Base-by-base conservation (phyloP, 2,113 vertebrate species). In the Lycaon pictus region DNA sequence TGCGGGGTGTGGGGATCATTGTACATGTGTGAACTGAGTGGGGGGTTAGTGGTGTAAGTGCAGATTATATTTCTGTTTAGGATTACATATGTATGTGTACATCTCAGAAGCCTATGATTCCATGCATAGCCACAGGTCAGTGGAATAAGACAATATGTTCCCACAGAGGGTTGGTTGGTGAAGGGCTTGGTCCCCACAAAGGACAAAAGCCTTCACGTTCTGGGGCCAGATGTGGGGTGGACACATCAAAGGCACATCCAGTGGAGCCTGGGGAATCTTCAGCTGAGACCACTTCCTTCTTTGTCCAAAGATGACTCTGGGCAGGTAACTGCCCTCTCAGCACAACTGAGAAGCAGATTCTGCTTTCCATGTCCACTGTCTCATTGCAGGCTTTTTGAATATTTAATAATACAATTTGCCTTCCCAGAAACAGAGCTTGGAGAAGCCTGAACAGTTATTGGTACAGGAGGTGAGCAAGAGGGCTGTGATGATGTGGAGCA, bases 331-430 rank as follows among this genome's bases (percentile, higher is more conserved):
- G 71, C 88, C 48, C 65, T 79, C 81, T 96, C 72, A 88, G 87
- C 92, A 96, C 81, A 90, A 81, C 0, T 37, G 94, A 90, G 85
- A 96, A 90, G 74, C 63, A 51, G 80, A 62, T 92, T 81, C 90
- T 2, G 48, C 90, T 90, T 84, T 90, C 97, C 85, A 63, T 60
- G 87, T 93, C 95, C 91, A 89, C 85, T 48, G 84, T 71, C 76
- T 97, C 71, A 20, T 15, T 95, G 65, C 79, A 90, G 88, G 27
- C 58, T 79, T 97, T 58, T 22, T 98, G 90, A 97, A 98, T 98
- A 98, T 98, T 98, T 98, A 97, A 98, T 98, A 90, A 92, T 51
- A 85, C 32, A 76, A 94, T 96, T 97, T 97, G 92, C 95, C 88
- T 97, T 96, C 67, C 97, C 96, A 96, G 96, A 97, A 96, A 94